Evolutionary conservation across 2,888 invertebrate genomes (phyloP).

Genomic region (Rugalucina vietnamica): DNA sequence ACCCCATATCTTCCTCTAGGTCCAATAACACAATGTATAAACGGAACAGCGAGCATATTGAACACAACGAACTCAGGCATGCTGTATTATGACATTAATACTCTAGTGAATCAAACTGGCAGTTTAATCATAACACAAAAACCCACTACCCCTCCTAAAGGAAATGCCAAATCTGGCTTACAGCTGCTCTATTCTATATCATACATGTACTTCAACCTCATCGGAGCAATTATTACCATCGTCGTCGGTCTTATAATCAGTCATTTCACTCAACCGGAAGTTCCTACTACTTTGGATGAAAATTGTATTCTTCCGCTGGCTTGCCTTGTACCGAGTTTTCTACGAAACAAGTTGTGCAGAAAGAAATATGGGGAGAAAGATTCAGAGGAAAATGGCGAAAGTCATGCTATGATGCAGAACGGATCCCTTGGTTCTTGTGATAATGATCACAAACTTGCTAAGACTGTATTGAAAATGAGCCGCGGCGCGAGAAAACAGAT

Average conservation of each 20-base stretch:
- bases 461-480: too few relatives aligned
- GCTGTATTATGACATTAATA: too few relatives aligned
- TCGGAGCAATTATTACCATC: slow-evolving; percentile 11
- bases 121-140: too few relatives aligned
- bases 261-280: slow-evolving; percentile 21
- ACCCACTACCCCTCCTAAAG: too few relatives aligned
- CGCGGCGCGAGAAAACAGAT: too few relatives aligned
- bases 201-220: slow-evolving; percentile 23
- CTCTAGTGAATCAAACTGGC: too few relatives aligned
- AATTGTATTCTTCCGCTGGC: slow-evolving; percentile 15
- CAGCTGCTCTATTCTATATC: neutral
- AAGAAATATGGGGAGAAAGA: neutral
- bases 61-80: too few relatives aligned
- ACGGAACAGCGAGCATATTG: neutral
- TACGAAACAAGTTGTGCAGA: neutral
- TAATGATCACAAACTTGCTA: too few relatives aligned
- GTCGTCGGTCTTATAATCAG: slow-evolving; percentile 15
- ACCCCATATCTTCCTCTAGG: slow-evolving; percentile 11
- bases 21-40: slow-evolving; percentile 7
- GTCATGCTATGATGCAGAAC: neutral
- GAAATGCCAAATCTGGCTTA: too few relatives aligned
- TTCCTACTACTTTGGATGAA: neutral
- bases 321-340: slow-evolving; percentile 25
- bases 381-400: neutral
- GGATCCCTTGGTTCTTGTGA: too few relatives aligned